Evolutionary conservation across 2,888 invertebrate genomes (phyloP).

Genomic region (Hypsopygia costalis): DNA sequence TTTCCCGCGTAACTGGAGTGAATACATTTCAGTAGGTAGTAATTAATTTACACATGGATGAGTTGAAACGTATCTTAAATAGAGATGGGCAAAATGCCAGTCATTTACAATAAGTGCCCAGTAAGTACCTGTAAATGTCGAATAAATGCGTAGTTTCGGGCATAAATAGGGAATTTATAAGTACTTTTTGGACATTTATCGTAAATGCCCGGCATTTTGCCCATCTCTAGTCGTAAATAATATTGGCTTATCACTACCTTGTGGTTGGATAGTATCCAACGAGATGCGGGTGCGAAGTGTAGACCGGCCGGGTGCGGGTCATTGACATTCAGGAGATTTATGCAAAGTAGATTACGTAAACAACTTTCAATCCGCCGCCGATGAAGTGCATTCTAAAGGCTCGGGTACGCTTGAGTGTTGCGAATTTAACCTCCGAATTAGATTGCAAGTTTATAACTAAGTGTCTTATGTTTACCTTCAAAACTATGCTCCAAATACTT

Average conservation of each 20-base stretch:
- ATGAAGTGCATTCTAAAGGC: constrained; percentile 2
- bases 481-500: no score
- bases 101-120: no score
- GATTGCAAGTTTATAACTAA: no score
- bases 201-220: no score
- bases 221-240: constrained; percentile 14
- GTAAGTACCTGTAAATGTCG: no score
- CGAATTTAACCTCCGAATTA: background rate
- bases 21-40: background rate
- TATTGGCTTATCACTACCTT: constrained; percentile 16
- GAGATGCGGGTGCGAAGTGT: constrained; percentile 15
- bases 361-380: constrained; percentile 11
- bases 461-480: no score
- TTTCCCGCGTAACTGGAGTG: constrained; percentile 5
- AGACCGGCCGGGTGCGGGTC: constrained; percentile 29
- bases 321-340: constrained; percentile 44
- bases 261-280: constrained; percentile 35
- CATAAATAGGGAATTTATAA: no score
- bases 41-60: background rate
- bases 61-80: constrained; percentile 6
- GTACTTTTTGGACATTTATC: no score
- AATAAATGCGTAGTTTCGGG: no score
- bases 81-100: no score
- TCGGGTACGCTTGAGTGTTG: background rate
- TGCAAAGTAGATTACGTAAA: constrained; percentile 35